Conservation (phyloP, 1,140 invertebrate genomes). For the Cheumatopsyche charites region DNA sequence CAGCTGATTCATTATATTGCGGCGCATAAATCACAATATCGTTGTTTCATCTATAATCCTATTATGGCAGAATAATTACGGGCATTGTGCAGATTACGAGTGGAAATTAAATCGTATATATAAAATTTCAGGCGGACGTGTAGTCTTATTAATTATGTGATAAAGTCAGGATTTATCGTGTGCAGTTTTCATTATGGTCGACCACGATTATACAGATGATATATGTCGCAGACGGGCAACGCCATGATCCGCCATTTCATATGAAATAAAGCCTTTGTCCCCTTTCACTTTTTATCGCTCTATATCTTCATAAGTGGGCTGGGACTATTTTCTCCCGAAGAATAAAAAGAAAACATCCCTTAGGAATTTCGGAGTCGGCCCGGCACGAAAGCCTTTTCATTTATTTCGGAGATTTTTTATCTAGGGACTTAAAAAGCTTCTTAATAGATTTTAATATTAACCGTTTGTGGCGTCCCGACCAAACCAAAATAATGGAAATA, state of each 20-base stretch:
- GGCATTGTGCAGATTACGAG: background rate
- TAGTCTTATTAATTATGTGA: conserved; percentile 12
- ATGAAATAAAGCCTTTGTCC: conserved; percentile 28
- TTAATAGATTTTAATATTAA: too few relatives aligned
- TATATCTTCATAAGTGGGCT: conserved; percentile 31
- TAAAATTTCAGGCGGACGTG: background rate
- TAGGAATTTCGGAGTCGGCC: conserved; percentile 6
- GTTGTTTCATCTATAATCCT: conserved; percentile 21
- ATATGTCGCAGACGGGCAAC: conserved; percentile 14
- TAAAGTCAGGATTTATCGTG: conserved; percentile 3
- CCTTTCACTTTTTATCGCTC: conserved; percentile 23
- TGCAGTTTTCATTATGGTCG: conserved; percentile 13
- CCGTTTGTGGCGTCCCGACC: too few relatives aligned
- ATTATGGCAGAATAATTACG: conserved; percentile 12
- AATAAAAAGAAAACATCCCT: conserved; percentile 31
- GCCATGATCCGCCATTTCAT: conserved; percentile 12
- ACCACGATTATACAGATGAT: conserved; percentile 21
- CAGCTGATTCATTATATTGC: background rate
- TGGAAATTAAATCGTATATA: conserved; percentile 6
- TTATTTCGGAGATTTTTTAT: conserved; percentile 12
- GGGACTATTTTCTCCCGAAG: conserved; percentile 24
- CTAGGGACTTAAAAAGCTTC: conserved; percentile 8
- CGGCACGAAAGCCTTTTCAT: conserved; percentile 30
- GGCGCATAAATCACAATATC: conserved; percentile 6
- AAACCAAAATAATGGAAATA: too few relatives aligned